Evolutionary conservation across 1,140 invertebrate genomes (phyloP).

Genomic region (Magallana gigas): DNA sequence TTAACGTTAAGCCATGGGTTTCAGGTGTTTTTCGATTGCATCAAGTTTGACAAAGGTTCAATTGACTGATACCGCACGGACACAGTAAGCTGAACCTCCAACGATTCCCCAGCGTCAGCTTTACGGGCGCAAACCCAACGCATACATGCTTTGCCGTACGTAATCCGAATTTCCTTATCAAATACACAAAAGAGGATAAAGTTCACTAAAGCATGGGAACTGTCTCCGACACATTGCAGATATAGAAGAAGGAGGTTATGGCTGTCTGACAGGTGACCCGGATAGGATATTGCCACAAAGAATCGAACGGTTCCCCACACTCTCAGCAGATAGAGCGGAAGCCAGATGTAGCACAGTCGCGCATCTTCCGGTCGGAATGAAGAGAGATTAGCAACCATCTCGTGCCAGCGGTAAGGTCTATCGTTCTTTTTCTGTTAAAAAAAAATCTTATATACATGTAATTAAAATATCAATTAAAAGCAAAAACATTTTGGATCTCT

Average conservation of each 20-base stretch:
- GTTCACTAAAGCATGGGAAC: conserved; percentile 2
- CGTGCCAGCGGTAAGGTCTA: not conserved
- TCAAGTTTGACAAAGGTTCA: not conserved
- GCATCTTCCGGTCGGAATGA: not conserved
- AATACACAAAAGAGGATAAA: conserved; percentile 24
- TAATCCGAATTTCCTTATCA: conserved; percentile 5
- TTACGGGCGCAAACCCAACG: too few species aligned
- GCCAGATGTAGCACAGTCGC: not conserved
- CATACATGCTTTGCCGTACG: not conserved
- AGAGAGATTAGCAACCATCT: not conserved
- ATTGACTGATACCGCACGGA: not conserved
- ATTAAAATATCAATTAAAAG: not conserved
- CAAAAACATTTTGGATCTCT: too few species aligned
- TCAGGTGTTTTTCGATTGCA: too few species aligned
- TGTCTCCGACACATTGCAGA: conserved; percentile 14
- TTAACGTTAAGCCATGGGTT: too few species aligned
- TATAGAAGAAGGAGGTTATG: not conserved
- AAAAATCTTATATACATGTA: not conserved
- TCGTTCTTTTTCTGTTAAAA: not conserved
- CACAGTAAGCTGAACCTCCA: not conserved
- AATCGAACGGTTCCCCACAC: conserved; percentile 24
- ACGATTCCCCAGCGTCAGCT: too few species aligned
- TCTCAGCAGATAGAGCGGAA: not conserved
- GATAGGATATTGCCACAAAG: not conserved
- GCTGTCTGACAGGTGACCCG: too few species aligned